phyloP scores from a whole-genome alignment of 2,113 vertebrate species.

The Charadrius vociferus region DNA sequence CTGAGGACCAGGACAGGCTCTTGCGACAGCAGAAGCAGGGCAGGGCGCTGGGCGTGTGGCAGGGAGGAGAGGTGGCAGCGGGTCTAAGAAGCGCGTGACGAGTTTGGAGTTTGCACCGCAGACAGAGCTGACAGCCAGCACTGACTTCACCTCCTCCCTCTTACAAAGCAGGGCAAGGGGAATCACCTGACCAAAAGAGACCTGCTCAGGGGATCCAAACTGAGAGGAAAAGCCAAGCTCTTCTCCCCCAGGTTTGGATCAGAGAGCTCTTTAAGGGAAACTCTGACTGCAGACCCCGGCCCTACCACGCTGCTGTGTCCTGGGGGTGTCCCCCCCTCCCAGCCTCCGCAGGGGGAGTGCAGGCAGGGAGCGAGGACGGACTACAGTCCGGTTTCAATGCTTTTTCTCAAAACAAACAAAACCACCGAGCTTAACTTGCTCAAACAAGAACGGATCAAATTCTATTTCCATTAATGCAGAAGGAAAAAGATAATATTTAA shows the following conservation, averaged over 20 bases:
- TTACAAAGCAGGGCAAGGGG: not conserved
- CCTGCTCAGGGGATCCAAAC: not conserved
- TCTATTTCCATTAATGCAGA: slow-evolving; percentile 9
- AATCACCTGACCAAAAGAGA: not conserved
- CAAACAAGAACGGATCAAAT: not conserved
- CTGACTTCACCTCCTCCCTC: not conserved
- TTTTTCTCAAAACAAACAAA: slow-evolving; percentile 54
- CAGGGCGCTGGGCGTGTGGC: rapidly evolving
- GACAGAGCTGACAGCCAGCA: not conserved
- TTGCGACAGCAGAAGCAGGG: not conserved
- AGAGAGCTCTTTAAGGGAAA: not conserved
- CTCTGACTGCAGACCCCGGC: not conserved
- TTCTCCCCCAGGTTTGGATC: not conserved
- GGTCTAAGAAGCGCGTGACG: not conserved
- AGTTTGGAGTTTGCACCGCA: not conserved
- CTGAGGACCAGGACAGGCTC: not conserved
- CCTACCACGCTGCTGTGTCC: not conserved
- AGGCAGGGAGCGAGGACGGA: not conserved
- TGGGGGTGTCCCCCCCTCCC: not conserved
- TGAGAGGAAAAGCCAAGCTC: not conserved
- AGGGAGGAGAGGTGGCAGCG: rapidly evolving
- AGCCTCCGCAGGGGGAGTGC: not conserved
- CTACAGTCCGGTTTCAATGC: not conserved
- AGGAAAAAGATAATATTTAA: not conserved
- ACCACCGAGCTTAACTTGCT: not conserved